phyloP scores from a whole-genome alignment of 2,113 vertebrate species.

The Hystrix brachyura region DNA sequence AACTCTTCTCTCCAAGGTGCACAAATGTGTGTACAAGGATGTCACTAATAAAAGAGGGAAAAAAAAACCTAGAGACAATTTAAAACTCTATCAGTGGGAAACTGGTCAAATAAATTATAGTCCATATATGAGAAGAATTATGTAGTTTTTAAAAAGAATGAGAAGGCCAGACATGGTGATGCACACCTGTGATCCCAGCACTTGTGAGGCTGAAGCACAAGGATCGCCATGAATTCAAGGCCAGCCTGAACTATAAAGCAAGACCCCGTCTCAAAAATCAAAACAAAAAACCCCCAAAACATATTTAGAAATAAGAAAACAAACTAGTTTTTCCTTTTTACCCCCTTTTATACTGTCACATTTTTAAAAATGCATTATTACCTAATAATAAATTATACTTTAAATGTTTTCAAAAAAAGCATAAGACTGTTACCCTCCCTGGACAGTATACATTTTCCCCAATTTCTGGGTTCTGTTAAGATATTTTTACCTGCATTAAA shows the following conservation, averaged over 20 bases:
- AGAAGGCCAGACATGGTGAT: not conserved
- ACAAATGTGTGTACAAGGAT: not conserved
- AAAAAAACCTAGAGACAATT: not conserved
- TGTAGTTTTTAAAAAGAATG: slow-evolving; percentile 14
- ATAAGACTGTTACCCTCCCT: not conserved
- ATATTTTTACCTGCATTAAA: slow-evolving; percentile 89
- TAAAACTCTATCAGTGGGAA: not conserved
- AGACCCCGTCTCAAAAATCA: not conserved
- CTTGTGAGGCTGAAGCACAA: not conserved
- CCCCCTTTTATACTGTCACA: not conserved
- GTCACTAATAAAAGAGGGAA: not conserved
- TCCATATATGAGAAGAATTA: not conserved
- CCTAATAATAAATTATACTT: not conserved
- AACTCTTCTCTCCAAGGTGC: not conserved
- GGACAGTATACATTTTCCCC: not conserved
- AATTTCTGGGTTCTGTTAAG: not conserved
- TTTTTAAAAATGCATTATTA: not conserved
- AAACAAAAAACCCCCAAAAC: not conserved
- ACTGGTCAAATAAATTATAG: not conserved
- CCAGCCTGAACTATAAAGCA: not conserved
- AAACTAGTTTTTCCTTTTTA: slow-evolving; percentile 15
- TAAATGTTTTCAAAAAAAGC: not conserved
- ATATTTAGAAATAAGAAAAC: not conserved
- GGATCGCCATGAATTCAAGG: not conserved
- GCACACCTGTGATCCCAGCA: not conserved